These are phyloP conservation scores for Hylia prasina DNA, from an alignment of 2,113 vertebrate species.

Conservation along the genomic window DNA sequence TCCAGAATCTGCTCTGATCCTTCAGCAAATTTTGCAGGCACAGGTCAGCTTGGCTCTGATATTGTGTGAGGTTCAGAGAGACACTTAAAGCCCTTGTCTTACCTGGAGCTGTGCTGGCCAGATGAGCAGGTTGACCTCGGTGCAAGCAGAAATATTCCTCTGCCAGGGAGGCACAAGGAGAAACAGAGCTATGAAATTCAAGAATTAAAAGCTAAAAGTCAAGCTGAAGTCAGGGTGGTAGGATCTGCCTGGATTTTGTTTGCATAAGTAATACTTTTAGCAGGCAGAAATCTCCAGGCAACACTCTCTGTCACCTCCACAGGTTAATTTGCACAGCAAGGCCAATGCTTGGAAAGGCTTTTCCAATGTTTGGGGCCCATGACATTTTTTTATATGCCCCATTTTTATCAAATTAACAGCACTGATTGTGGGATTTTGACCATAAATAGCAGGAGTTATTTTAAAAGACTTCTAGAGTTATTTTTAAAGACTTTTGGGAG, in stretches of 20 bases:
- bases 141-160: background rate
- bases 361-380: background rate
- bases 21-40: background rate
- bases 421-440: too few species aligned
- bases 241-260: background rate
- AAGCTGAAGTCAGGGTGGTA: background rate
- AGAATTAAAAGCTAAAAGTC: background rate
- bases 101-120: background rate
- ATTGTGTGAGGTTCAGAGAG: background rate
- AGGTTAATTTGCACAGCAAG: background rate
- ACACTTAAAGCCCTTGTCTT: background rate
- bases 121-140: background rate
- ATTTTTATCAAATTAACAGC: too few species aligned
- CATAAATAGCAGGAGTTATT: background rate
- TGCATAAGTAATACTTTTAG: background rate
- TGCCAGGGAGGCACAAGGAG: background rate
- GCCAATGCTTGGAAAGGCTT: background rate
- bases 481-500: background rate
- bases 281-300: background rate
- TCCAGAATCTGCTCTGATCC: background rate
- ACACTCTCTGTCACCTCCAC: background rate
- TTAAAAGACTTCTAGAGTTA: background rate
- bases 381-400: too few species aligned
- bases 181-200: background rate
- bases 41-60: background rate